phyloP scores from a whole-genome alignment of 2,888 invertebrate genomes.

The Troilus luridus region DNA sequence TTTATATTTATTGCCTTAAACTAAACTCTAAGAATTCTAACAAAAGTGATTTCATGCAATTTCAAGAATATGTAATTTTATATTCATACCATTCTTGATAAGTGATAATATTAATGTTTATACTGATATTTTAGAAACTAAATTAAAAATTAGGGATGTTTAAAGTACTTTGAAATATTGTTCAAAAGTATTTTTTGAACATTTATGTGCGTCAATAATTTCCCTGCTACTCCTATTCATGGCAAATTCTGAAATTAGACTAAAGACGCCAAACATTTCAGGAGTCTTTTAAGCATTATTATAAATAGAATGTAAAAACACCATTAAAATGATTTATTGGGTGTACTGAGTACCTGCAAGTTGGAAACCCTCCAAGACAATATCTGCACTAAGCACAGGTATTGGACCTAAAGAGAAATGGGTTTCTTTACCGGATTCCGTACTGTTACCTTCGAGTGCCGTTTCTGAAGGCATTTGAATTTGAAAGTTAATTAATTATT shows the following conservation, averaged over 20 bases:
- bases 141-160: too few relatives aligned
- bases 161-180: too few relatives aligned
- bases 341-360: neutral
- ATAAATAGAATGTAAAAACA: neutral
- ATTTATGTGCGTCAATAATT: too few relatives aligned
- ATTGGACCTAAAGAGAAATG: constrained; percentile 11
- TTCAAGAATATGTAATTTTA: too few relatives aligned
- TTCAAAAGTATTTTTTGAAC: too few relatives aligned
- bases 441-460: constrained; percentile 23
- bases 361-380: neutral
- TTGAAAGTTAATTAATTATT: neutral
- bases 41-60: too few relatives aligned
- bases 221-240: neutral
- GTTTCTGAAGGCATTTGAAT: neutral
- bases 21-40: too few relatives aligned
- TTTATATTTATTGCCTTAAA: too few relatives aligned
- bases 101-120: too few relatives aligned
- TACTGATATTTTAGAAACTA: too few relatives aligned
- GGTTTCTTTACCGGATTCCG: neutral
- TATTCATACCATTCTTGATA: too few relatives aligned
- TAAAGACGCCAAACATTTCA: neutral
- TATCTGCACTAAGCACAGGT: constrained; percentile 19
- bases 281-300: neutral
- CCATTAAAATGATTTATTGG: neutral
- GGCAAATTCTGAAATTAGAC: neutral